A percentile compares a stretch with the other conserved stretches of the same genome.
Conservation (phyloP, 2,797 vertebrate species). For the Rachycentron canadum region DNA sequence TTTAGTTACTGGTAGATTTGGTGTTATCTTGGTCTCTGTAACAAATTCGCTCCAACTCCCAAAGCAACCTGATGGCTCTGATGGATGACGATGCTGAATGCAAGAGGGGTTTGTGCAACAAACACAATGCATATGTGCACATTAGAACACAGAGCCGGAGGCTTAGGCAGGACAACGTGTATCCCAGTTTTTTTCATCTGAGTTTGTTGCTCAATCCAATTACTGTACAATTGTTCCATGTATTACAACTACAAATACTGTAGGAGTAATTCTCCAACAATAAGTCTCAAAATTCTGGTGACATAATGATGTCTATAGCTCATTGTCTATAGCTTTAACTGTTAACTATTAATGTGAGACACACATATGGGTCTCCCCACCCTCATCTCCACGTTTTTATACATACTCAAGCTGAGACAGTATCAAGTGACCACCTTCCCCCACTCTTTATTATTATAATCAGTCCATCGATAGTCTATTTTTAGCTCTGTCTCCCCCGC, state of each 20-base stretch:
- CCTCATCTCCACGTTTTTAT: constrained; percentile 36
- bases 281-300: constrained; percentile 24
- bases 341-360: constrained; percentile 43
- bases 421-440: constrained; percentile 61
- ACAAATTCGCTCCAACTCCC: constrained; percentile 52
- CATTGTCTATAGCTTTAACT: constrained; percentile 35
- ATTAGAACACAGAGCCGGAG: constrained; percentile 17
- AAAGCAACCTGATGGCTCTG: constrained; percentile 49
- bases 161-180: constrained; percentile 28
- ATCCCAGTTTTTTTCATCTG: constrained; percentile 36
- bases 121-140: constrained; percentile 22
- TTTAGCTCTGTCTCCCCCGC: constrained; percentile 66
- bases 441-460: constrained; percentile 78
- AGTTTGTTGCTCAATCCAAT: constrained; percentile 41
- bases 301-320: constrained; percentile 27
- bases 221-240: constrained; percentile 18
- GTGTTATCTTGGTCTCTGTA: constrained; percentile 30
- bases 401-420: constrained; percentile 23
- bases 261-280: constrained; percentile 1
- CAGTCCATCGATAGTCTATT: constrained; percentile 74
- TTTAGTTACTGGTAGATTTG: constrained; percentile 56
- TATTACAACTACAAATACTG: constrained; percentile 21
- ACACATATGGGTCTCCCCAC: not conserved
- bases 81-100: constrained; percentile 56
- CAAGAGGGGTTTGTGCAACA: constrained; percentile 41